Percentiles rank a stretch among this genome's conserved stretches.
phyloP scores from a whole-genome alignment of 1,140 invertebrate genomes.

The Aphelenchoides fujianensis region DNA sequence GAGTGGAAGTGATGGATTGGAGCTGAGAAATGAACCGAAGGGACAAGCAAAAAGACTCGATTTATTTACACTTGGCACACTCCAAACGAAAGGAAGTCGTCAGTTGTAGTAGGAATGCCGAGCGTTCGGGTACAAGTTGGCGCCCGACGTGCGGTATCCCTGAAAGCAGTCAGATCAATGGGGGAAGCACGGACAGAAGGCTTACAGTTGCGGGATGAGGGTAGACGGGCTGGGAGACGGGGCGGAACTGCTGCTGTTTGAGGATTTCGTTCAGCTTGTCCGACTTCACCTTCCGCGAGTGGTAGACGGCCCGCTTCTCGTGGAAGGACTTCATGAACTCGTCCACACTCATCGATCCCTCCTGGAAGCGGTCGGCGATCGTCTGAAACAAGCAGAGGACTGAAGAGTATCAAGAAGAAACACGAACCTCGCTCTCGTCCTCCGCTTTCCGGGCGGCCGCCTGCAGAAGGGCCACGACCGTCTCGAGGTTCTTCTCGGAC shows the following conservation, averaged over 20 bases:
- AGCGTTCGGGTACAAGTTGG: constrained; percentile 19
- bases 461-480: constrained; percentile 16
- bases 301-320: constrained; percentile 19
- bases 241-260: constrained; percentile 10
- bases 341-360: constrained; percentile 10
- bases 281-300: constrained; percentile 25
- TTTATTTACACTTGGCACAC: too few relatives aligned
- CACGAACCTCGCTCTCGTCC: constrained; percentile 23
- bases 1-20: too few relatives aligned
- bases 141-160: constrained; percentile 16
- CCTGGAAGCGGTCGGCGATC: constrained; percentile 17
- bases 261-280: constrained; percentile 24
- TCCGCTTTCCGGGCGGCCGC: constrained; percentile 22
- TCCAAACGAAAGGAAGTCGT: not conserved
- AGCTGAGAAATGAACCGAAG: not conserved
- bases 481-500: constrained; percentile 21
- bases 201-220: constrained; percentile 18
- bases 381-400: not conserved
- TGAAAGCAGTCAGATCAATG: not conserved
- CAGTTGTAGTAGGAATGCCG: constrained; percentile 20
- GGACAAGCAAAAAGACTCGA: not conserved
- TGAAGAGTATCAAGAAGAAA: not conserved
- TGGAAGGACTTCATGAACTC: constrained; percentile 26
- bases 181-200: not conserved
- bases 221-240: constrained; percentile 16